phyloP scores from a whole-genome alignment of 2,113 vertebrate genomes.

The Peromyscus californicus region DNA sequence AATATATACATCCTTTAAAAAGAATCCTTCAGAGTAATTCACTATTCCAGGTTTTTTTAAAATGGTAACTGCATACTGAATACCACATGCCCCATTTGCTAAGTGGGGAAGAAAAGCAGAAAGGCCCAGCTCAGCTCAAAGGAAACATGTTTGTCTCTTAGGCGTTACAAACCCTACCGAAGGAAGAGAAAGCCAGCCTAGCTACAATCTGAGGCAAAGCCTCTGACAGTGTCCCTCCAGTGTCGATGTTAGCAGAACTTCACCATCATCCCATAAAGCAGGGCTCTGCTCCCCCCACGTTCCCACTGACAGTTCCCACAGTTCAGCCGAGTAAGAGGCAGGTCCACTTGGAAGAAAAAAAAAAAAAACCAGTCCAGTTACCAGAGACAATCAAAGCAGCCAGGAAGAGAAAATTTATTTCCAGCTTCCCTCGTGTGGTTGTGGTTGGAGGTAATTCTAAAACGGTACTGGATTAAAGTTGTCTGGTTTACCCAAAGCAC shows the following conservation, averaged over 20 bases:
- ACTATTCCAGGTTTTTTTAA: not conserved
- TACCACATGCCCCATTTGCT: not conserved
- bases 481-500: constrained; percentile 26
- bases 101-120: not conserved
- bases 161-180: not conserved
- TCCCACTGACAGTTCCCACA: constrained; percentile 19
- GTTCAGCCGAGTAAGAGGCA: not conserved
- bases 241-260: too few relatives aligned
- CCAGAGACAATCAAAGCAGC: not conserved
- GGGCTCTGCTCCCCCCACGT: not conserved
- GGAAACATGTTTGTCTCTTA: constrained; percentile 33
- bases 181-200: not conserved
- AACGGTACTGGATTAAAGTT: not conserved
- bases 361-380: not conserved
- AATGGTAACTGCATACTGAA: not conserved
- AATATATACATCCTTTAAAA: not conserved
- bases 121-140: not conserved
- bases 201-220: not conserved
- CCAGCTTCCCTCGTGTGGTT: constrained; percentile 1
- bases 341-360: not conserved
- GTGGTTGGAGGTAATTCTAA: constrained; percentile 43
- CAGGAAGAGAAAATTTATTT: constrained; percentile 42
- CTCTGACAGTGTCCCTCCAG: not conserved
- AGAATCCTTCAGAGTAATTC: not conserved
- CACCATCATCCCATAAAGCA: not conserved